These are phyloP conservation scores for Orussus abietinus DNA, from an alignment of 1,140 invertebrate genomes.

Conservation along the genomic window DNA sequence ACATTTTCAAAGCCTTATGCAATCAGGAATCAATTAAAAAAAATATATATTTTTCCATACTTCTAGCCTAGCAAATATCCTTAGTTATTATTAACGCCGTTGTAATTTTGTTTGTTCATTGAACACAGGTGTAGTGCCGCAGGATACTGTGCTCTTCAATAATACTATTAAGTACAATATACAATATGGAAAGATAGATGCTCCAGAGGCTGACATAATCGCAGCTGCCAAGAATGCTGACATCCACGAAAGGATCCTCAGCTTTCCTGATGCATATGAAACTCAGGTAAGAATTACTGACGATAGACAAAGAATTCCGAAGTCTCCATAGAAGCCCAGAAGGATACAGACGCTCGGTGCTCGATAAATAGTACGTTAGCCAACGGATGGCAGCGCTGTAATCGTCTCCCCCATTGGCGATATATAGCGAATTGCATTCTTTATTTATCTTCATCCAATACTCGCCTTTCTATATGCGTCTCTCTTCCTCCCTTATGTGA, in stretches of 20 bases:
- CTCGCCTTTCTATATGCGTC: too few species aligned
- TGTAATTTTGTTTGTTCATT: neutral
- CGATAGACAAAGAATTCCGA: too few species aligned
- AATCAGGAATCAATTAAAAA: too few species aligned
- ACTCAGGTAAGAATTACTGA: slow-evolving; percentile 60
- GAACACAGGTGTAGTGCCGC: slow-evolving; percentile 89
- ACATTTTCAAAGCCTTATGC: too few species aligned
- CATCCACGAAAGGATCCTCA: slow-evolving; percentile 87
- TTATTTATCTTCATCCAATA: too few species aligned
- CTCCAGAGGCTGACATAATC: slow-evolving; percentile 78
- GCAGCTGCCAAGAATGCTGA: slow-evolving; percentile 87
- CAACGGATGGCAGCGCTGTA: too few species aligned
- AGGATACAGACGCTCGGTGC: too few species aligned
- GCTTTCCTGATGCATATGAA: slow-evolving; percentile 85
- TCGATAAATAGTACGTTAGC: too few species aligned
- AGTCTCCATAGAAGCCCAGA: too few species aligned
- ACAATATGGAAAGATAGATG: slow-evolving; percentile 80
- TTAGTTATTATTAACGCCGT: neutral
- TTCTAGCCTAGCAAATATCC: neutral
- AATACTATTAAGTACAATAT: slow-evolving; percentile 95
- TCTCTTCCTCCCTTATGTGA: too few species aligned
- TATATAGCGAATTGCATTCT: too few species aligned
- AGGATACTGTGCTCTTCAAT: slow-evolving; percentile 97
- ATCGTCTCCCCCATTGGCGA: too few species aligned
- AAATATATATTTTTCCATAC: slow-evolving; percentile 1